Conservation (phyloP, 2,797 vertebrate species). For the Macrochelys suwanniensis region DNA sequence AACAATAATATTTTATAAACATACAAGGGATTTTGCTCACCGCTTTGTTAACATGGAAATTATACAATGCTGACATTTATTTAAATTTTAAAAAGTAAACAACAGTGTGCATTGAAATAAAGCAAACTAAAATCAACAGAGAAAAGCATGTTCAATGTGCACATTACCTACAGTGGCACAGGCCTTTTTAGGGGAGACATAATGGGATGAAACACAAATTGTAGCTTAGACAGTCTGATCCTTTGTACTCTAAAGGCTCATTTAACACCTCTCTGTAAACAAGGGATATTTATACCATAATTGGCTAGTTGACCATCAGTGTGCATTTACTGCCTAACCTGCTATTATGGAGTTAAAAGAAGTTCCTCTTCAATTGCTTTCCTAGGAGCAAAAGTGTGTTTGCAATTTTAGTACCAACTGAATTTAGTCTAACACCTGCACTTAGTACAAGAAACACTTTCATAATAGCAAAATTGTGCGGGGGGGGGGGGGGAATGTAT, state of each 20-base stretch:
- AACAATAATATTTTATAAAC: slow-evolving; percentile 93
- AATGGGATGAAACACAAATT: slow-evolving; percentile 83
- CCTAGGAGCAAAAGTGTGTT: slow-evolving; percentile 78
- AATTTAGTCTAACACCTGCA: slow-evolving; percentile 80
- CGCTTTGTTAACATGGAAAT: slow-evolving; percentile 91
- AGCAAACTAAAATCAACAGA: slow-evolving; percentile 87
- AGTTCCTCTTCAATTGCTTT: slow-evolving; percentile 78
- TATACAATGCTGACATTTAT: slow-evolving; percentile 92
- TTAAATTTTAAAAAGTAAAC: slow-evolving; percentile 91
- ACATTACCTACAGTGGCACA: slow-evolving; percentile 76
- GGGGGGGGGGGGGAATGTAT: slow-evolving; percentile 51
- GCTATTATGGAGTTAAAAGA: slow-evolving; percentile 85
- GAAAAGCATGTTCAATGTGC: slow-evolving; percentile 78
- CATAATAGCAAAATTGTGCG: slow-evolving; percentile 77
- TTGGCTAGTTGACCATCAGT: slow-evolving; percentile 82
- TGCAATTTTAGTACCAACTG: slow-evolving; percentile 78
- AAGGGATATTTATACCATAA: slow-evolving; percentile 84
- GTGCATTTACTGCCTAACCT: slow-evolving; percentile 78
- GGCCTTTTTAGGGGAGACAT: slow-evolving; percentile 77
- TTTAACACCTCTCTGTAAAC: slow-evolving; percentile 83
- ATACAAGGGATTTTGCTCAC: slow-evolving; percentile 90
- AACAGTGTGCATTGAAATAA: slow-evolving; percentile 88
- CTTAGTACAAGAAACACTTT: slow-evolving; percentile 78
- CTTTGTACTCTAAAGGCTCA: slow-evolving; percentile 80
- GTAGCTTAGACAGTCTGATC: slow-evolving; percentile 81